Evolutionary conservation across 1,140 invertebrate genomes (phyloP).

Genomic region (Nasonia vitripennis): DNA sequence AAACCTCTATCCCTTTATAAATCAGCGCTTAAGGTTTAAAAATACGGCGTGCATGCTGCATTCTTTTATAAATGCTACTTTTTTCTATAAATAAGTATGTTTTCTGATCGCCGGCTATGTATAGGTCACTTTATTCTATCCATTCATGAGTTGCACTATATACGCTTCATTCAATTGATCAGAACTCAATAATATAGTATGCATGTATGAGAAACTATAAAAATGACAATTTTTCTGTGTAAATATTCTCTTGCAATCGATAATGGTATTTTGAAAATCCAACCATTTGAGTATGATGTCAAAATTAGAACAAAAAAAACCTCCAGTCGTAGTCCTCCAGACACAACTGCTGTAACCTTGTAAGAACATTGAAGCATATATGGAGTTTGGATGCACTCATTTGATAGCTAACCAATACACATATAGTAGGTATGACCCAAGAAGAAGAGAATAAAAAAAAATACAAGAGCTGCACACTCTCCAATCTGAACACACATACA

Average conservation of each 20-base stretch:
- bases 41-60: neutral
- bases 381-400: neutral
- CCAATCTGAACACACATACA: neutral
- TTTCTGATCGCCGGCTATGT: neutral
- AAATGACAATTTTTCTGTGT: neutral
- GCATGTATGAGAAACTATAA: neutral
- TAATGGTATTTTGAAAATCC: neutral
- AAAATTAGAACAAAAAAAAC: neutral
- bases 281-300: neutral
- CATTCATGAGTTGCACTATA: neutral
- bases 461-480: neutral
- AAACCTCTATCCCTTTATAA: neutral
- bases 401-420: neutral
- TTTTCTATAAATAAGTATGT: conserved; percentile 7
- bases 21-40: neutral
- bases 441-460: neutral
- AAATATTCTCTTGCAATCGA: neutral
- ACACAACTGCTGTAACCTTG: neutral
- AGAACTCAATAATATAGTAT: neutral
- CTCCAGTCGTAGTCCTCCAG: neutral
- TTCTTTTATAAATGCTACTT: neutral
- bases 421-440: neutral
- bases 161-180: neutral
- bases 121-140: neutral
- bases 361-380: neutral